phyloP scores from a whole-genome alignment of 2,888 invertebrate genomes.

The Cosmia pyralina region DNA sequence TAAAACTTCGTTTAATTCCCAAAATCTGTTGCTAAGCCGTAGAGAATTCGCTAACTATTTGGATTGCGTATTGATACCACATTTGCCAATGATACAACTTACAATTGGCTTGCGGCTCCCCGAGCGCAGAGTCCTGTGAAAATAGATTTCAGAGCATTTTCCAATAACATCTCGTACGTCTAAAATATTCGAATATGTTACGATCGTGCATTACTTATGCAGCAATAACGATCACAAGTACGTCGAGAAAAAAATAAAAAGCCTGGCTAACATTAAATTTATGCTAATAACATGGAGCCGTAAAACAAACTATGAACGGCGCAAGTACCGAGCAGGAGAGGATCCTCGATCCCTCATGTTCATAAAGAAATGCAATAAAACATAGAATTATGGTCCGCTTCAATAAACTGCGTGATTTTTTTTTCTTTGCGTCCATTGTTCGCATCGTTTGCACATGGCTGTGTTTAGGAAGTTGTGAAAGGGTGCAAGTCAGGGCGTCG shows the following conservation, averaged over 20 bases:
- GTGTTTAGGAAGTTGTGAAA: slow-evolving; percentile 69
- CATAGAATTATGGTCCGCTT: slow-evolving; percentile 54
- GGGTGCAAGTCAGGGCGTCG: slow-evolving; percentile 67
- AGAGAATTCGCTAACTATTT: slow-evolving; percentile 48
- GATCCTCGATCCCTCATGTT: slow-evolving; percentile 38
- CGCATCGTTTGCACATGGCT: slow-evolving; percentile 66
- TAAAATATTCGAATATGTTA: slow-evolving; percentile 52
- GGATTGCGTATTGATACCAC: slow-evolving; percentile 50
- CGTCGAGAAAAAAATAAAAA: slow-evolving; percentile 39
- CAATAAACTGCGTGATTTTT: slow-evolving; percentile 57
- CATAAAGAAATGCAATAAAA: slow-evolving; percentile 63
- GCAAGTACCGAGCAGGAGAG: slow-evolving; percentile 24
- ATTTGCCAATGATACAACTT: slow-evolving; percentile 45
- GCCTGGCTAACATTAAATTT: slow-evolving; percentile 38
- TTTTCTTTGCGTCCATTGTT: slow-evolving; percentile 58
- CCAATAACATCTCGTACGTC: slow-evolving; percentile 39
- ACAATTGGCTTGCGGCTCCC: slow-evolving; percentile 59
- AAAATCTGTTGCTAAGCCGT: slow-evolving; percentile 46
- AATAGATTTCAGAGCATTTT: slow-evolving; percentile 51
- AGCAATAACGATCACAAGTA: slow-evolving; percentile 44
- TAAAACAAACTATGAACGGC: slow-evolving; percentile 61
- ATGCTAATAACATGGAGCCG: slow-evolving; percentile 59
- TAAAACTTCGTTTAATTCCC: slow-evolving; percentile 30
- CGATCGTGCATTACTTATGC: slow-evolving; percentile 51
- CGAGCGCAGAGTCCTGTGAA: slow-evolving; percentile 37